Evolutionary conservation across 2,113 vertebrate species (phyloP), one percentile per base, ranked within the genome.

Genomic region (Grus americana): DNA sequence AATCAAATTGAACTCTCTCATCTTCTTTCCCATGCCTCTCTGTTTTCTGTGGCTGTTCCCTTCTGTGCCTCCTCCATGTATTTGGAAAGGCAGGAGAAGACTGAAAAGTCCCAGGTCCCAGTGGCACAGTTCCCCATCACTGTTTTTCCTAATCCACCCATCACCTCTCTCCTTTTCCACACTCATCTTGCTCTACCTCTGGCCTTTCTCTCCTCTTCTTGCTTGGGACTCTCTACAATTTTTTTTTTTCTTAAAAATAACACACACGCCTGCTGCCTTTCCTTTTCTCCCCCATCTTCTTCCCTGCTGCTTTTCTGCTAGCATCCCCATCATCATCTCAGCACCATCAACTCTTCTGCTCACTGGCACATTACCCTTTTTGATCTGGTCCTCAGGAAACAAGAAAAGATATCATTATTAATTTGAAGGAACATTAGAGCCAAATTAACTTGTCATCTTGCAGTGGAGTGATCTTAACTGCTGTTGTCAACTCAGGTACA

Each of bases 1-100:
- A 96, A 84, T 86, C 68, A 66, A 65, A 86, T 11, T 93, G 87
- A 93, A 82, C 36, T 88, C 58, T 71, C 70, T 88, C 78, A 32
- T 93, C 94, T 79, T 86, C 78, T 88, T 91, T 95, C 81, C 59
- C 71, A 63, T 93, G 46, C 55, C 49, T 82, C 10, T 65, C 34
- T 87, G 6, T 70, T 87, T 85, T 73, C 54, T 47, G 29, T 86
- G 57, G 65, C 74, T 88, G 40, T 74, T 91, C n/a, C 18, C 30
- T 81, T 65, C 63, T 59, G 9, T 83, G 79, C 23, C 44, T 65
- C 36, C 29, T 93, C 62, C 47, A 11, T 15, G 24, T 70, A 46
- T 70, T 55, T 81, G 38, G 38, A 73, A 93, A 76, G n/a, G 29
- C 49, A 72, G 44, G 27, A 83, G 44, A 79, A 68, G 42, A 36